phyloP scores from a whole-genome alignment of 2,888 invertebrate genomes.

The Plebejus melissa region DNA sequence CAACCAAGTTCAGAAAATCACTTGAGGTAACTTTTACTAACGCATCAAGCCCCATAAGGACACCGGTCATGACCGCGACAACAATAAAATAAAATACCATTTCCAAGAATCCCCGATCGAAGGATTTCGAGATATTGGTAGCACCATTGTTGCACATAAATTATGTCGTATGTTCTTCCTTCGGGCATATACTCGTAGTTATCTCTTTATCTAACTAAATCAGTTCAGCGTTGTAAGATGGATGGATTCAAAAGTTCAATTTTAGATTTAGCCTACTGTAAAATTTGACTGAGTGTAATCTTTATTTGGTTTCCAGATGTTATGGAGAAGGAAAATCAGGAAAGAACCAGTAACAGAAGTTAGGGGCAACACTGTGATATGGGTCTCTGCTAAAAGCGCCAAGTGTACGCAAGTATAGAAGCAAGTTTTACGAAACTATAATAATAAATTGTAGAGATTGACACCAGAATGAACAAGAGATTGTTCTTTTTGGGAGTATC shows the following conservation, averaged over 20 bases:
- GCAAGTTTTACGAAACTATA: not conserved
- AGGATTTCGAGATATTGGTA: no score
- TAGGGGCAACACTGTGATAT: not conserved
- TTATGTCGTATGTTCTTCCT: not conserved
- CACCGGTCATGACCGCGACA: no score
- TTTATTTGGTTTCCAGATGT: conserved; percentile 5
- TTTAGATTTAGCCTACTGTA: no score
- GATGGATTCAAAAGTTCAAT: no score
- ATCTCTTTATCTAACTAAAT: no score
- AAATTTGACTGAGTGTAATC: not conserved
- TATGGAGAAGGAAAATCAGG: conserved; percentile 15
- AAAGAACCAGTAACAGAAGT: conserved; percentile 8
- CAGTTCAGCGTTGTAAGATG: no score
- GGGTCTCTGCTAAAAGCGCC: not conserved
- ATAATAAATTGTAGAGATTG: not conserved
- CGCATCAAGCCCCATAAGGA: no score
- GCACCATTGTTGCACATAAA: not conserved
- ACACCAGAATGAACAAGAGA: no score
- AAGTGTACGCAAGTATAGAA: not conserved
- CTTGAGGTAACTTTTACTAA: conserved; percentile 47
- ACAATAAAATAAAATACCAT: no score
- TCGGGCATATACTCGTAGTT: no score
- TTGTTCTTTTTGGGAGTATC: no score
- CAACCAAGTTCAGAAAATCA: conserved; percentile 61
- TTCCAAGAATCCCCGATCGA: no score